Percentiles rank a stretch among this genome's conserved stretches.
Conservation (phyloP, 2,113 vertebrate species). For the Peromyscus leucopus region DNA sequence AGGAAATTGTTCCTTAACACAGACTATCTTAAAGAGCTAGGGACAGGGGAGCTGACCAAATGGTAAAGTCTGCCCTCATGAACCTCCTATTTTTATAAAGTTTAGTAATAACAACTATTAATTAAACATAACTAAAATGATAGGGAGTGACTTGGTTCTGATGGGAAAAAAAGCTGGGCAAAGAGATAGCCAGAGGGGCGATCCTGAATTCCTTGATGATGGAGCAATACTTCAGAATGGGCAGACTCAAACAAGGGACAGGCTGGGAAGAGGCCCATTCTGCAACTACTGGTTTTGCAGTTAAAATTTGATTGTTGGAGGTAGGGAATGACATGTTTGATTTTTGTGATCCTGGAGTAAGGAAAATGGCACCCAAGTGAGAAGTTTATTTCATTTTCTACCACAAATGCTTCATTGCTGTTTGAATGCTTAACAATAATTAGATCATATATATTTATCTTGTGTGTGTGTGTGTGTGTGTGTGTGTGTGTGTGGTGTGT, state of each 20-base stretch:
- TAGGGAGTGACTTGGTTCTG: background rate
- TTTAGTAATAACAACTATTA: background rate
- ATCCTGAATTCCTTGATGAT: background rate
- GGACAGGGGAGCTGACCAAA: background rate
- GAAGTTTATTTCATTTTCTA: background rate
- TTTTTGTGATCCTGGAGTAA: background rate
- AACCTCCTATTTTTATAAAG: background rate
- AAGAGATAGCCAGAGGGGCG: background rate
- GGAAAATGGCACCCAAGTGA: background rate
- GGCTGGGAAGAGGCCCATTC: background rate
- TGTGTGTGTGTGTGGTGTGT: background rate
- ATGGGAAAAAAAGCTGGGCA: background rate
- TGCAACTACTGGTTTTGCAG: background rate
- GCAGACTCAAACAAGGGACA: background rate
- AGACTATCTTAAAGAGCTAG: background rate
- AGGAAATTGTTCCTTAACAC: background rate
- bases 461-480: background rate
- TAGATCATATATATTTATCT: background rate
- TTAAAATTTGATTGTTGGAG: background rate
- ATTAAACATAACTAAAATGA: background rate
- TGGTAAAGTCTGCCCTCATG: background rate
- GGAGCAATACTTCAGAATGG: background rate
- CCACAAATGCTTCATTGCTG: background rate
- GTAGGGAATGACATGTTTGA: background rate
- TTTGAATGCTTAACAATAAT: background rate